Evolutionary conservation across 1,140 invertebrate species (phyloP).

Genomic region (Drosophila quadrilineata): DNA sequence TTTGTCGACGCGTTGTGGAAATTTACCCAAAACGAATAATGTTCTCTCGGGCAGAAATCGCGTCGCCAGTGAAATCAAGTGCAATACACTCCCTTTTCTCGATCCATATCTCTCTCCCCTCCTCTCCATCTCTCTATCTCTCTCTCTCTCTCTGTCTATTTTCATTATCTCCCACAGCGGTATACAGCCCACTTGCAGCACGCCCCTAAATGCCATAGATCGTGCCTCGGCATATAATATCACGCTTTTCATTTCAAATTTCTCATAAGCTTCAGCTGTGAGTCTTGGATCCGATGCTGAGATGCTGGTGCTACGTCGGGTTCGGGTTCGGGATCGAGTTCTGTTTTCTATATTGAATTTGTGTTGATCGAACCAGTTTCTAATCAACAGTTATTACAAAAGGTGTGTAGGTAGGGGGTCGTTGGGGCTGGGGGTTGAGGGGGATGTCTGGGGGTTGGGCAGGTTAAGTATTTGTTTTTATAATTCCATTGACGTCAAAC

Average conservation of each 20-base stretch:
- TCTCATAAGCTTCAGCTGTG: no score
- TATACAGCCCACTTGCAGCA: not conserved
- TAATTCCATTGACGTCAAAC: slow-evolving; percentile 73
- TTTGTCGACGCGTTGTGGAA: slow-evolving; percentile 71
- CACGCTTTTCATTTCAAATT: slow-evolving; percentile 58
- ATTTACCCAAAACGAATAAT: slow-evolving; percentile 57
- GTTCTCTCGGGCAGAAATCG: slow-evolving; percentile 25
- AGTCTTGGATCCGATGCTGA: no score
- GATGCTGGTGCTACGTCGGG: no score
- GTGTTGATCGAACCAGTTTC: slow-evolving; percentile 57
- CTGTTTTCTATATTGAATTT: no score
- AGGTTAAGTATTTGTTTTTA: slow-evolving; percentile 63
- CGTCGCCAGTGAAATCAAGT: slow-evolving; percentile 43
- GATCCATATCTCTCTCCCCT: not conserved
- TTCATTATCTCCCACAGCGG: not conserved
- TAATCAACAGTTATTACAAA: slow-evolving; percentile 22
- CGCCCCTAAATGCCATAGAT: not conserved
- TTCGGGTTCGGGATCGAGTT: no score
- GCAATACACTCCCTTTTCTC: slow-evolving; percentile 10
- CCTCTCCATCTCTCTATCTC: not conserved
- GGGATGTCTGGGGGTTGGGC: no score
- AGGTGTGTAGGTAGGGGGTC: not conserved
- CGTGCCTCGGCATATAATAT: slow-evolving; percentile 49
- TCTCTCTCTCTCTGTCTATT: not conserved
- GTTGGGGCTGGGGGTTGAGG: not conserved